Evolutionary conservation across 2,888 invertebrate species (phyloP).

Genomic region (Megastigmus dorsalis): DNA sequence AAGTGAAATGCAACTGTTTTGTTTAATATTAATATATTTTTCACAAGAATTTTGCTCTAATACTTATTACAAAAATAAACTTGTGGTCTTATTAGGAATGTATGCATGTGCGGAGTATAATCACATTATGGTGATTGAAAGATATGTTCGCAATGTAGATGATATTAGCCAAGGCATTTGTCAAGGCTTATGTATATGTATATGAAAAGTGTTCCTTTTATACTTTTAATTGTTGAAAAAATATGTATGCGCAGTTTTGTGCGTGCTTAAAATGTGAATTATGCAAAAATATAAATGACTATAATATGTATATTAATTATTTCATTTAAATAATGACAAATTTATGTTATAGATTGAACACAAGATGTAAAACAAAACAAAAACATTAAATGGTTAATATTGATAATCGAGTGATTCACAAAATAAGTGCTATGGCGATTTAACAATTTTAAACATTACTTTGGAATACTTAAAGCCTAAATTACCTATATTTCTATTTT

Average conservation of each 20-base stretch:
- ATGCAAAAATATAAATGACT: constrained; percentile 23
- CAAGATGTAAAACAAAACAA: constrained; percentile 22
- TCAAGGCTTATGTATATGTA: constrained; percentile 22
- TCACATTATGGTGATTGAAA: constrained; percentile 39
- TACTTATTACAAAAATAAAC: constrained; percentile 64
- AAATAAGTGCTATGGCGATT: constrained; percentile 16
- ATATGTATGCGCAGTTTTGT: constrained; percentile 32
- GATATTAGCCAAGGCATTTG: constrained; percentile 28
- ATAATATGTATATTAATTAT: constrained; percentile 16
- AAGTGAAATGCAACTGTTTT: constrained; percentile 37
- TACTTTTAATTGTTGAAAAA: constrained; percentile 17
- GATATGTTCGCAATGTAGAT: constrained; percentile 44
- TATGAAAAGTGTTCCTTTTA: constrained; percentile 19
- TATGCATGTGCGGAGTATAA: constrained; percentile 31
- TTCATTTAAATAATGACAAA: constrained; percentile 15
- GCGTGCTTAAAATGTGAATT: constrained; percentile 28
- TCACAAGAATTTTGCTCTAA: constrained; percentile 55
- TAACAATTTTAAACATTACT: neutral
- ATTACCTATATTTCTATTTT: neutral
- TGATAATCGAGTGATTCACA: neutral
- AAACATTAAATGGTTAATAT: constrained; percentile 29
- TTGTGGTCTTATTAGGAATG: constrained; percentile 59
- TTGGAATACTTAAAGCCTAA: constrained; percentile 4
- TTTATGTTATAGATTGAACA: constrained; percentile 16
- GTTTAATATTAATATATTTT: constrained; percentile 60